Percentiles rank a stretch among this genome's conserved stretches.
Conservation (phyloP, 1,140 invertebrate species). For the Paraescarpia echinospica region DNA sequence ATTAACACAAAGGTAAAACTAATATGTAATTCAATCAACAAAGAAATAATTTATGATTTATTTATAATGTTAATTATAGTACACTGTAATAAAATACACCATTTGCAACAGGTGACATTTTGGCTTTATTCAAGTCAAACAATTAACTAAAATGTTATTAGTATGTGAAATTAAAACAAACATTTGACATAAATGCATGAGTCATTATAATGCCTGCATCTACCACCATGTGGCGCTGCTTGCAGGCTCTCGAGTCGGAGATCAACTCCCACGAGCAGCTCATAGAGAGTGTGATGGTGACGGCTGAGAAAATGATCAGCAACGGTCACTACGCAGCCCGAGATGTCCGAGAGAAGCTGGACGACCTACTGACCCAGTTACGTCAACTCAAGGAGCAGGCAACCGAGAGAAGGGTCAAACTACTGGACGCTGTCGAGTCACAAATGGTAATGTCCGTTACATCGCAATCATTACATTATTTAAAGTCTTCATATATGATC, state of each 20-base stretch:
- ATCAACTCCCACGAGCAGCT: constrained; percentile 95
- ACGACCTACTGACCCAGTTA: constrained; percentile 83
- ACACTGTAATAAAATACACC: too few relatives aligned
- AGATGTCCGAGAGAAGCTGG: constrained; percentile 81
- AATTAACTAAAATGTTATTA: not conserved
- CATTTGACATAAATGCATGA: not conserved
- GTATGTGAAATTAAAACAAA: not conserved
- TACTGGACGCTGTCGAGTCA: constrained; percentile 94
- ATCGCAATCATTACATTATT: too few relatives aligned
- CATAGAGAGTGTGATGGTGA: constrained; percentile 82
- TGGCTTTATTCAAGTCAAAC: too few relatives aligned
- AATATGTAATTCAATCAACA: too few relatives aligned
- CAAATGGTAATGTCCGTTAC: constrained; percentile 63
- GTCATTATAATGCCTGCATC: not conserved
- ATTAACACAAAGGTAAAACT: too few relatives aligned
- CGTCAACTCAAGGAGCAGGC: constrained; percentile 68
- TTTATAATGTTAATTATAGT: too few relatives aligned
- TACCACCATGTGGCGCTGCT: not conserved
- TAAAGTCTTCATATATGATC: too few relatives aligned
- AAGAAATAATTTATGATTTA: too few relatives aligned
- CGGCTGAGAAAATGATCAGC: constrained; percentile 86
- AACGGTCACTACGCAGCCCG: constrained; percentile 90
- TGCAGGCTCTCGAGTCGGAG: constrained; percentile 65
- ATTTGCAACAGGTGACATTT: too few relatives aligned
- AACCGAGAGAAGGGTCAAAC: constrained; percentile 84